Percentiles rank a stretch among this genome's conserved stretches.
These are phyloP conservation scores for Oreohelix idahoensis DNA, from an alignment of 1,140 invertebrate genomes.

Conservation along the genomic window DNA sequence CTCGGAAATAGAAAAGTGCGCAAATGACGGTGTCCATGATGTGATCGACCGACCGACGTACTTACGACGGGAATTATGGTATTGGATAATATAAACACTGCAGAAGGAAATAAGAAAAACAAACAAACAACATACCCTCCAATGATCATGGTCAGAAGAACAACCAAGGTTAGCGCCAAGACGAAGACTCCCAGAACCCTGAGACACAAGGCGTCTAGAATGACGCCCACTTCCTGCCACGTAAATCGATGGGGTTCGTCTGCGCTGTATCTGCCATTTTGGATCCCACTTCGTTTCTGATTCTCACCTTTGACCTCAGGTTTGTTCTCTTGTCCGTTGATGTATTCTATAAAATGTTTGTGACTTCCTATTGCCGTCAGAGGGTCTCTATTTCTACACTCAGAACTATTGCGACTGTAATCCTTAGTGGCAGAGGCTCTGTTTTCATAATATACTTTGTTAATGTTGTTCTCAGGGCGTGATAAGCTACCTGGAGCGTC, in stretches of 20 bases:
- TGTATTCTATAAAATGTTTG: no score
- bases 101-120: not conserved
- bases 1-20: no score
- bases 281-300: not conserved
- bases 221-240: not conserved
- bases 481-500: not conserved
- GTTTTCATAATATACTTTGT: not conserved
- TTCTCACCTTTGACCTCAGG: not conserved
- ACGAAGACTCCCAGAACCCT: conserved; percentile 14
- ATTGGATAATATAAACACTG: no score
- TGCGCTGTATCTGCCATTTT: no score
- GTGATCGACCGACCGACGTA: no score
- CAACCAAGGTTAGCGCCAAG: not conserved
- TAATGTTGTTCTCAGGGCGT: not conserved
- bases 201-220: not conserved
- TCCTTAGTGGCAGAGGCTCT: not conserved
- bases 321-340: not conserved
- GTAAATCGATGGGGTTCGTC: not conserved
- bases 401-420: not conserved
- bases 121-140: conserved; percentile 1
- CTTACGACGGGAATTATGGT: no score
- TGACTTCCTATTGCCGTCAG: not conserved
- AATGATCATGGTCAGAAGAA: conserved; percentile 9
- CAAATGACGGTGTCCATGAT: no score
- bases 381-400: not conserved